Conservation (phyloP, 2,797 vertebrate species). For the Siniperca undulata region DNA sequence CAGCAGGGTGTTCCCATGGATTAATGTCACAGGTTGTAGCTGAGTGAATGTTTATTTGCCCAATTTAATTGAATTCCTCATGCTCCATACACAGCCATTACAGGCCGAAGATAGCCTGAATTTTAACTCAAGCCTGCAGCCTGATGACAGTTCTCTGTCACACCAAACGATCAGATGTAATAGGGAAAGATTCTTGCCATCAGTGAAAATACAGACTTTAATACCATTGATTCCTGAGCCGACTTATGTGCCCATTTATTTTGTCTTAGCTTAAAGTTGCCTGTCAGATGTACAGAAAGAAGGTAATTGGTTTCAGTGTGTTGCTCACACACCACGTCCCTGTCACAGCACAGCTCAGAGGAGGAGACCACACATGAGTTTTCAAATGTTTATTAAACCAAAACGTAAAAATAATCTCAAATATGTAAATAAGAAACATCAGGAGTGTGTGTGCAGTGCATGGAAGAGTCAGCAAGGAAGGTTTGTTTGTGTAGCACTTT, state of each 20-base stretch:
- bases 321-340: constrained; percentile 6
- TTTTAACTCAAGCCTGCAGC: constrained; percentile 68
- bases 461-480: background rate
- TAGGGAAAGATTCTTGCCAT: constrained; percentile 51
- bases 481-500: constrained; percentile 18
- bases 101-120: constrained; percentile 65
- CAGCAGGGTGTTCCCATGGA: constrained; percentile 48
- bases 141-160: constrained; percentile 40
- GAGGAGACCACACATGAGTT: constrained; percentile 14
- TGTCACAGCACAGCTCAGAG: constrained; percentile 19
- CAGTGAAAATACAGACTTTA: constrained; percentile 54
- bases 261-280: constrained; percentile 43
- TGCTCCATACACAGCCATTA: constrained; percentile 69
- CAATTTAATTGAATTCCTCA: constrained; percentile 75
- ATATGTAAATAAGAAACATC: constrained; percentile 36
- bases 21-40: constrained; percentile 75
- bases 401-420: constrained; percentile 30
- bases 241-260: constrained; percentile 49
- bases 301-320: constrained; percentile 62
- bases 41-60: constrained; percentile 73
- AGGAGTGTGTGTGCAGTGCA: background rate
- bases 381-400: constrained; percentile 41
- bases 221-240: constrained; percentile 47
- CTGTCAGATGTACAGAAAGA: constrained; percentile 49
- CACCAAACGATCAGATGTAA: constrained; percentile 49